Base-by-base conservation (phyloP, 2,113 vertebrate species). In the Bos indicus region DNA sequence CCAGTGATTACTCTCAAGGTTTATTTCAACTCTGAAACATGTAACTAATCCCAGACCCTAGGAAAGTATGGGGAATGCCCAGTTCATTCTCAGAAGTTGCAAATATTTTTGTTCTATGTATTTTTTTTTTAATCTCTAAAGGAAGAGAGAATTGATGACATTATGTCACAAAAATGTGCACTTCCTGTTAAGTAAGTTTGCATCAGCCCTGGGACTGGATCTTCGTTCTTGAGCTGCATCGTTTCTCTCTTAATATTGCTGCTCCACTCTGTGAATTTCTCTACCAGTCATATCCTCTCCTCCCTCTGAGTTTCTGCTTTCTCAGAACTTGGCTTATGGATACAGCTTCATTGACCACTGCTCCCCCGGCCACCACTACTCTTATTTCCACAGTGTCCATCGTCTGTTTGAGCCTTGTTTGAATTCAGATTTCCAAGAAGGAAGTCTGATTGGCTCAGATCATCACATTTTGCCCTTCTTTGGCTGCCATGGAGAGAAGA, bases 301-400 rank as follows among this genome's bases (percentile, higher is more conserved):
- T 52, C 1, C 6, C 11, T 52, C 90, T 5, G 23, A 51, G 25
- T 26, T 52, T 52, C 46, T 52, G 25, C 56, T 52, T 91, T 64
- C 78, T 30, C 23, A 21, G 60, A 52, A 82, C 33, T 43, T 28
- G 43, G 2, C 52, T 78, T 36, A 48, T 51, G 56, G 30, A 60
- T 28, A 19, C 16, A 12, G 23, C 15, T 80, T 51, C 23, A 3
- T 28, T 80, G 28, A 80, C 30, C 12, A 56, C 14, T 0, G 0
- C 5, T 8, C 13, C 17, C 1, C 28, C 5, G 1, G 21, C 9
- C 5, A 14, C 4, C 30, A 28, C 21, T 46, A 3, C 46, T 28
- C 14, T 28, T 26, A 30, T 6, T 62, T 46, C 48, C 56, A 36
- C 30, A 52, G 23, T 40, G 36, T 52, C 56, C 25, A 62, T 26